These are phyloP conservation scores for Theristicus caerulescens DNA, from an alignment of 2,113 vertebrate genomes.

Conservation along the genomic window DNA sequence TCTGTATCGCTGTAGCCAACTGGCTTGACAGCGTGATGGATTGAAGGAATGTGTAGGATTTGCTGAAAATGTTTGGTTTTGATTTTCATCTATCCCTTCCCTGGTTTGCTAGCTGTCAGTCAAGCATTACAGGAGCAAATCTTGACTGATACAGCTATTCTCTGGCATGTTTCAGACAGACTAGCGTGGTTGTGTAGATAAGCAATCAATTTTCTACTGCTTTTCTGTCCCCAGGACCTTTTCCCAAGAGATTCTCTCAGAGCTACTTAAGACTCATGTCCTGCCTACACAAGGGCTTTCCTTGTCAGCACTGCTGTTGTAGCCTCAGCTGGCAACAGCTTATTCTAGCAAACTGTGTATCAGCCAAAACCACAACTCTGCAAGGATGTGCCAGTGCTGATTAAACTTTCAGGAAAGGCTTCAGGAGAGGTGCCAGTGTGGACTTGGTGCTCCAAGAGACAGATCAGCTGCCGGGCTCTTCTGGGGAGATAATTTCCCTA, in stretches of 20 bases:
- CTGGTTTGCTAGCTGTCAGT: not conserved
- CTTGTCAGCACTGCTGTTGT: not conserved
- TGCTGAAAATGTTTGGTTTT: conserved; percentile 13
- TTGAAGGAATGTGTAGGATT: not conserved
- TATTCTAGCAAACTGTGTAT: not conserved
- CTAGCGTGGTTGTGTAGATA: not conserved
- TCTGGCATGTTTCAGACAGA: not conserved
- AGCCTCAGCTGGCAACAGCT: not conserved
- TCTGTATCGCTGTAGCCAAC: not conserved
- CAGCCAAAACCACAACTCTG: not conserved
- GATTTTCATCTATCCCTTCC: not conserved
- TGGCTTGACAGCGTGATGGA: not conserved
- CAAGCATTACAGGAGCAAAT: not conserved
- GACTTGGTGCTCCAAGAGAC: not conserved
- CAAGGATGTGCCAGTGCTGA: not conserved
- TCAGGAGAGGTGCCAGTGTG: not conserved
- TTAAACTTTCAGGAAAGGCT: not conserved
- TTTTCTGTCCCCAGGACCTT: not conserved
- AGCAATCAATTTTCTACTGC: not conserved
- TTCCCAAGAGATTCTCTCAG: not conserved
- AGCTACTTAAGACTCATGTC: not conserved
- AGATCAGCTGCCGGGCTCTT: not conserved
- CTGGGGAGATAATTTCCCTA: not conserved
- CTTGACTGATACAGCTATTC: not conserved
- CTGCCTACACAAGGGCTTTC: not conserved